Evolutionary conservation across 35 echinoderm and acorn worm species (phyloP).

Genomic region (Heliocidaris erythrogramma): DNA sequence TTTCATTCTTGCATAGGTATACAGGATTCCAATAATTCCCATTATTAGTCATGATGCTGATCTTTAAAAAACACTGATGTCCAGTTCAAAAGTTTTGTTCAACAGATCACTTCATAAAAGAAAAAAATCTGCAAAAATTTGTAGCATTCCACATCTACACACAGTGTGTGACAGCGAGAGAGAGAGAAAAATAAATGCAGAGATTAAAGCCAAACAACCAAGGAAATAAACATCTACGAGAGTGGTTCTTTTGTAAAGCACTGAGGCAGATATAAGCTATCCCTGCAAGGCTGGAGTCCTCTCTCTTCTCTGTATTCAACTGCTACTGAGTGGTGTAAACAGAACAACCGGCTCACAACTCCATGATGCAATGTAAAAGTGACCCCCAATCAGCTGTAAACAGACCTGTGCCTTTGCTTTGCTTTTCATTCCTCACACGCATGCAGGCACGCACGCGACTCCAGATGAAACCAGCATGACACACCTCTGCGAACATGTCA

Average conservation of each 20-base stretch:
- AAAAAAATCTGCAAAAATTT: neutral
- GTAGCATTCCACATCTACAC: neutral
- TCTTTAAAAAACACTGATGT: neutral
- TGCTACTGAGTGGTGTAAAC: neutral
- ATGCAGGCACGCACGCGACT: neutral
- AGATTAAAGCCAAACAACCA: too few species aligned
- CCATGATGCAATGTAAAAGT: conserved; percentile 9
- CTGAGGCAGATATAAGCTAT: neutral
- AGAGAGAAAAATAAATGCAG: too few species aligned
- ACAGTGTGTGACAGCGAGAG: too few species aligned
- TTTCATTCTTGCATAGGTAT: conserved; percentile 19
- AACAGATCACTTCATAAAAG: neutral
- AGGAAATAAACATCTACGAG: neutral
- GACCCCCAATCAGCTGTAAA: neutral
- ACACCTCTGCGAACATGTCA: neutral
- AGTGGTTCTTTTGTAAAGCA: neutral
- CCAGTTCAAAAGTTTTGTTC: neutral
- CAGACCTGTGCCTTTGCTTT: neutral
- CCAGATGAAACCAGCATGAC: neutral
- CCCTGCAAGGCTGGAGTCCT: neutral
- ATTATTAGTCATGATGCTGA: neutral
- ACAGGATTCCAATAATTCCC: conserved; percentile 36
- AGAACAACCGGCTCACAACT: neutral
- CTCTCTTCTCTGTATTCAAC: neutral
- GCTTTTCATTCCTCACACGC: neutral